These are phyloP conservation scores for Cerastis leucographa DNA, from an alignment of 2,888 invertebrate genomes.

Conservation along the genomic window DNA sequence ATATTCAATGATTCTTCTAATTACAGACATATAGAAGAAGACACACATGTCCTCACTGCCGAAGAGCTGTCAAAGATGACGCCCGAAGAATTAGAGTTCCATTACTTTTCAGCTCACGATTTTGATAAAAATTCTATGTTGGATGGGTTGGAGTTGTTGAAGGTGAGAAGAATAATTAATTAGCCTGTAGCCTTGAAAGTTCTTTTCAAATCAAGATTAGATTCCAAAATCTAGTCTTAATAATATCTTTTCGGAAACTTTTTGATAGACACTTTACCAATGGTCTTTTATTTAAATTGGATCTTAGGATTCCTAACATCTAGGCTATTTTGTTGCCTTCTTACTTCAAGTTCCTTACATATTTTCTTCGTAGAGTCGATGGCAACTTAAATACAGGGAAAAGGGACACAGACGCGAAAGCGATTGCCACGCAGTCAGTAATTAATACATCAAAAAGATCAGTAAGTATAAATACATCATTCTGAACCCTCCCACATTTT, in stretches of 20 bases:
- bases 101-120: conserved; percentile 97
- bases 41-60: conserved; percentile 92
- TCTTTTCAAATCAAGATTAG: background rate
- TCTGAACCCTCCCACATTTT: no score
- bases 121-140: conserved; percentile 96
- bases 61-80: conserved; percentile 93
- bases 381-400: background rate
- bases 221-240: background rate
- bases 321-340: background rate
- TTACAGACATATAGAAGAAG: conserved; percentile 95
- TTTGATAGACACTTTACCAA: background rate
- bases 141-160: conserved; percentile 97
- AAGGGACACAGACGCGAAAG: no score
- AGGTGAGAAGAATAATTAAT: conserved; percentile 76
- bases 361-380: background rate
- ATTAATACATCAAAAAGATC: no score
- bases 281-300: background rate
- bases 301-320: background rate
- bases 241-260: background rate
- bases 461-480: no score
- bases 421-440: no score
- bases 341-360: background rate
- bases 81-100: conserved; percentile 96
- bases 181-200: background rate
- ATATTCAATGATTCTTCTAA: conserved; percentile 27